phyloP scores from a whole-genome alignment of 2,888 invertebrate genomes.

The Phalangium opilio region DNA sequence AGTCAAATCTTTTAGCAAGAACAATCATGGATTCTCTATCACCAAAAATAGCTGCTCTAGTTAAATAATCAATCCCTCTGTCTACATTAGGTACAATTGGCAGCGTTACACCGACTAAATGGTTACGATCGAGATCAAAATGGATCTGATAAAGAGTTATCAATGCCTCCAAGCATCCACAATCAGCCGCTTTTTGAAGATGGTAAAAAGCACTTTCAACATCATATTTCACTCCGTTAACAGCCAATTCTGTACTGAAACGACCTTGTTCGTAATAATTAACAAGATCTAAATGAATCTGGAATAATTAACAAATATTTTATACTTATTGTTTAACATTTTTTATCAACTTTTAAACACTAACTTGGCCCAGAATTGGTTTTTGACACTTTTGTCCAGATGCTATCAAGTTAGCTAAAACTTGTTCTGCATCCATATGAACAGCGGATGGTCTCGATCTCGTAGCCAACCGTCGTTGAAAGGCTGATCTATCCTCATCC shows the following conservation, averaged over 20 bases:
- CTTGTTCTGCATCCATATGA: conserved; percentile 30
- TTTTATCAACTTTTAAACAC: background rate
- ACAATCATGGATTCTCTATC: conserved; percentile 37
- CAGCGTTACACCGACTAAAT: conserved; percentile 34
- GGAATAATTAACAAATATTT: background rate
- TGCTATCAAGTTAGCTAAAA: conserved; percentile 22
- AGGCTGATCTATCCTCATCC: conserved; percentile 20
- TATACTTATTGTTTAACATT: background rate
- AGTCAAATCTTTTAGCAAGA: conserved; percentile 38
- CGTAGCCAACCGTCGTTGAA: conserved; percentile 22
- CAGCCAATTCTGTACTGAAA: conserved; percentile 24
- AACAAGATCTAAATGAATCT: conserved; percentile 39
- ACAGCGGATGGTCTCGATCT: conserved; percentile 32
- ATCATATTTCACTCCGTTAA: conserved; percentile 30
- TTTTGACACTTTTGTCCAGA: conserved; percentile 25
- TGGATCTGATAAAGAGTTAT: conserved; percentile 36
- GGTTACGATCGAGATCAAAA: conserved; percentile 35
- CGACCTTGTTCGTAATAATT: conserved; percentile 40
- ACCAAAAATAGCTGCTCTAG: conserved; percentile 35
- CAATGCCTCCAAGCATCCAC: conserved; percentile 38
- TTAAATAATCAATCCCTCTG: conserved; percentile 26
- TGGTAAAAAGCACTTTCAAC: conserved; percentile 38
- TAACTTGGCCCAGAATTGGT: conserved; percentile 36
- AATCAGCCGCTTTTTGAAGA: conserved; percentile 37
- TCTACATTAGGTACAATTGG: conserved; percentile 22